Percentiles rank a stretch among this genome's conserved stretches.
These are phyloP conservation scores for Nothobranchius furzeri DNA, from an alignment of 2,113 vertebrate genomes.

Conservation along the genomic window DNA sequence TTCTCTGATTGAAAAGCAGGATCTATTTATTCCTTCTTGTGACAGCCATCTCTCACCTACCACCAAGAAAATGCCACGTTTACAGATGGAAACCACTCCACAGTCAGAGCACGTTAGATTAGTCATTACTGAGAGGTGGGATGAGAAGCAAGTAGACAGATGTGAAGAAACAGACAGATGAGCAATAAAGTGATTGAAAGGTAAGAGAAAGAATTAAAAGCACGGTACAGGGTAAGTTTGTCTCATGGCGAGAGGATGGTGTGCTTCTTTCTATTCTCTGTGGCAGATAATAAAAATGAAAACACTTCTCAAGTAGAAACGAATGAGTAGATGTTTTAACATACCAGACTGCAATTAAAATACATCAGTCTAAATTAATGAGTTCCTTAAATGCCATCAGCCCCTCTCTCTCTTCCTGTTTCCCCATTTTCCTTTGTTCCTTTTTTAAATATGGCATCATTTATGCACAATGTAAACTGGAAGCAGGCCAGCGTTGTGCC, in stretches of 20 bases:
- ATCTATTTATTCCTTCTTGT: conserved; percentile 19
- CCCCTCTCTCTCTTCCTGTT: conserved; percentile 24
- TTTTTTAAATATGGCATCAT: conserved; percentile 59
- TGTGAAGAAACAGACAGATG: conserved; percentile 48
- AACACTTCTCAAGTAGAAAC: conserved; percentile 21
- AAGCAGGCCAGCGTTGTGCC: conserved; percentile 29
- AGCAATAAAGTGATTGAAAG: conserved; percentile 39
- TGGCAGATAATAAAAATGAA: background rate
- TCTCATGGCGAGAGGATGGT: conserved; percentile 15
- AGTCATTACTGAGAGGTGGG: conserved; percentile 45
- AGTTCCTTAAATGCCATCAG: conserved; percentile 33
- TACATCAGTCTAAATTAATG: conserved; percentile 54
- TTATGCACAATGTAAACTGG: conserved; percentile 49
- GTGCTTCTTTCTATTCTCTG: conserved; percentile 7
- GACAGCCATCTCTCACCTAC: conserved; percentile 30
- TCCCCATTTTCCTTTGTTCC: conserved; percentile 39
- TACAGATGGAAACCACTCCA: conserved; percentile 52
- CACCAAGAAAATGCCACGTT: conserved; percentile 51
- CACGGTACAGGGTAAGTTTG: conserved; percentile 11
- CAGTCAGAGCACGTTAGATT: conserved; percentile 48
- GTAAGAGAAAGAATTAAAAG: conserved; percentile 44
- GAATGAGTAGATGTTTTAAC: conserved; percentile 17
- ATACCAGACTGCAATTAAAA: conserved; percentile 37
- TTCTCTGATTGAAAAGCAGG: conserved; percentile 41
- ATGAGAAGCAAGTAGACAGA: conserved; percentile 29